Base-by-base conservation (phyloP, 1,140 invertebrate genomes). In the Pteromalus puparum region DNA sequence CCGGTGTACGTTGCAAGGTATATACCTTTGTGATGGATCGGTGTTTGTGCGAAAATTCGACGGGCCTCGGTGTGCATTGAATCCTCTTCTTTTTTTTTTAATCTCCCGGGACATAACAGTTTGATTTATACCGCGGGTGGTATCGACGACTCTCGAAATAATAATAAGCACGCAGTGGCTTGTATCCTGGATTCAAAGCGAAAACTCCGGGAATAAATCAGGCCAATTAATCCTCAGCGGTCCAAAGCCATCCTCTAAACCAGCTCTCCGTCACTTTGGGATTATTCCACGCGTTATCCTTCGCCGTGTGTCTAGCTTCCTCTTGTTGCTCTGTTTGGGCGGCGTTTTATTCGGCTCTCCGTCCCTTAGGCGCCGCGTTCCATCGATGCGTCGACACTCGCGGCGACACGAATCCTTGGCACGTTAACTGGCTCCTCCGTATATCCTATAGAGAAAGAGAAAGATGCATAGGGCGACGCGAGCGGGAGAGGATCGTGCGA, bases 401-500 rank as follows among this genome's bases (percentile, higher is more conserved):
- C 80, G 73, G 83, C 70, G 76, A 87, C 87, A 79, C 68, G 76
- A 84, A 74, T 84, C 76, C 26, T 28, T 24, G 76, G 82, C 68
- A 79, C 76, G 76, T 84, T 83, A 83, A 83, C 76, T 72, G 83
- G 83, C 7, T 70, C 67, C 26, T 61, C 5, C 53, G 6, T 61
- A 7, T 61, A 21, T 6, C 48, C 5, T 21, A 61, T 53, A 21
- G 80, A 77, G 46, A 85, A 81, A 86, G 65, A 48, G 75, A 70
- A 15, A 85, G 76, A 82, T 65, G 18, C 38, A 21, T 38, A 68
- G 67, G 67, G 67, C 6, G 24, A 67, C 12, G 9, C 61, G 61
- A 42, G 85, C 1, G 28, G 2, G 24, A 28, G 85, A 81, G 86
- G 81, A 86, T 88, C 86, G 87, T 88, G 88, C 88, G 89, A 88